Percentiles rank a stretch among this genome's conserved stretches.
These are phyloP conservation scores for Sylvilagus bachmani DNA, from an alignment of 2,113 vertebrate genomes.

Conservation along the genomic window DNA sequence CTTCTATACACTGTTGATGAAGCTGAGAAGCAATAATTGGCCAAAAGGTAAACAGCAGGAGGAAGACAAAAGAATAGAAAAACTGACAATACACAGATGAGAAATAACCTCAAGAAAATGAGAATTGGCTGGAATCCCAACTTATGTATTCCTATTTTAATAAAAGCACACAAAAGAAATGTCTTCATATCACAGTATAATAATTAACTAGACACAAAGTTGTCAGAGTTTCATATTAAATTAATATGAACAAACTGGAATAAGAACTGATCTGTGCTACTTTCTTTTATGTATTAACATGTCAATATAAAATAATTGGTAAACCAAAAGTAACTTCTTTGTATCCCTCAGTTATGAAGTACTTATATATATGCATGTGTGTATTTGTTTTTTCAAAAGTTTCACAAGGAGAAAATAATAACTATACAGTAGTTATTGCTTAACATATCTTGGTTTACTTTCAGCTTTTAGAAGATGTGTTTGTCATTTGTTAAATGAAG, in stretches of 20 bases:
- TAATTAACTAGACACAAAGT: not conserved
- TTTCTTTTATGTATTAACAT: not conserved
- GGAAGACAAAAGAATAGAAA: not conserved
- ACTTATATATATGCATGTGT: not conserved
- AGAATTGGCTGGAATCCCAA: not conserved
- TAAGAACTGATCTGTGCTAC: not conserved
- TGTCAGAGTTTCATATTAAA: not conserved
- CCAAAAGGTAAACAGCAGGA: not conserved
- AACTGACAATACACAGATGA: not conserved
- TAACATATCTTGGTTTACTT: constrained; percentile 42
- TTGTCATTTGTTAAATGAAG: constrained; percentile 46
- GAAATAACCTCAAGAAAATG: constrained; percentile 33
- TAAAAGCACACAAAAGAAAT: not conserved
- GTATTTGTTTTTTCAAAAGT: not conserved
- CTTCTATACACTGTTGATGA: not conserved
- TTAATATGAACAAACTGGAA: not conserved
- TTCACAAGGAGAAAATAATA: constrained; percentile 24
- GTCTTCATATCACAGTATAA: not conserved
- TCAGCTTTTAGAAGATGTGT: constrained; percentile 8
- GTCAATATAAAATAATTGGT: constrained; percentile 26
- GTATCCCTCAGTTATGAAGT: not conserved
- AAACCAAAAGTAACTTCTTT: constrained; percentile 23
- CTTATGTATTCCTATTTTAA: not conserved
- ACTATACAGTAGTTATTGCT: not conserved
- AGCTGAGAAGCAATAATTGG: not conserved